Evolutionary conservation across 2,113 vertebrate species (phyloP).

Genomic region (Hyperopisus bebe): DNA sequence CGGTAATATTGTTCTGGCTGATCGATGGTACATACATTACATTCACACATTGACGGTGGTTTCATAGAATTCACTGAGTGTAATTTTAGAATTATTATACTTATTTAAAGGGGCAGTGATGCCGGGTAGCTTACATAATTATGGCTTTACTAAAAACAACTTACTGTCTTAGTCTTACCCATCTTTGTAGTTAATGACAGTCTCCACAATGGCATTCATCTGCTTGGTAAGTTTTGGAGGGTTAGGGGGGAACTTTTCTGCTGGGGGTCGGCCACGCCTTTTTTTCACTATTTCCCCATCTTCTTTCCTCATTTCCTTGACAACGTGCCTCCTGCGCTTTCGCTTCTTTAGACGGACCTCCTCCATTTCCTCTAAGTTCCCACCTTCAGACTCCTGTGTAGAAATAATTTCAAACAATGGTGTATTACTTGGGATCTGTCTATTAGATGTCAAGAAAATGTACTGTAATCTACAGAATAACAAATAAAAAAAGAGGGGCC

Average conservation of each 20-base stretch:
- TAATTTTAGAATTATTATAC: not conserved
- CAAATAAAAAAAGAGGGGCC: not conserved
- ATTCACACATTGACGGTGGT: not conserved
- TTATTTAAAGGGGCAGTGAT: not conserved
- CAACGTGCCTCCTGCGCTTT: slow-evolving; percentile 77
- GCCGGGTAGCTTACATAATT: not conserved
- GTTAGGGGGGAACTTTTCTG: slow-evolving; percentile 92
- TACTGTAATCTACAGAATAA: not conserved
- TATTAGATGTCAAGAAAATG: not conserved
- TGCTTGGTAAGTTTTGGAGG: slow-evolving; percentile 91
- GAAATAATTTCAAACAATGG: not conserved
- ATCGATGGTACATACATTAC: not conserved
- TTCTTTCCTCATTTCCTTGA: slow-evolving; percentile 74
- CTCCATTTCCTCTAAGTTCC: slow-evolving; percentile 91
- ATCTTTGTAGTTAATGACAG: slow-evolving; percentile 97
- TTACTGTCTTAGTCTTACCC: slow-evolving; percentile 60
- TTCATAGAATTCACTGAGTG: not conserved
- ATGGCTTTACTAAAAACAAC: not conserved
- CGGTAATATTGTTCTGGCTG: not conserved
- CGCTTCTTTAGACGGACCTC: slow-evolving; percentile 88
- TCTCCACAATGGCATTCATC: slow-evolving; percentile 94
- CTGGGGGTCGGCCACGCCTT: slow-evolving; percentile 88
- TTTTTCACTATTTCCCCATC: slow-evolving; percentile 89
- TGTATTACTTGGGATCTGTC: not conserved
- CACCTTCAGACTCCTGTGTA: slow-evolving; percentile 74